Base-by-base conservation (phyloP, 2,797 vertebrate genomes). In the Channa striata region DNA sequence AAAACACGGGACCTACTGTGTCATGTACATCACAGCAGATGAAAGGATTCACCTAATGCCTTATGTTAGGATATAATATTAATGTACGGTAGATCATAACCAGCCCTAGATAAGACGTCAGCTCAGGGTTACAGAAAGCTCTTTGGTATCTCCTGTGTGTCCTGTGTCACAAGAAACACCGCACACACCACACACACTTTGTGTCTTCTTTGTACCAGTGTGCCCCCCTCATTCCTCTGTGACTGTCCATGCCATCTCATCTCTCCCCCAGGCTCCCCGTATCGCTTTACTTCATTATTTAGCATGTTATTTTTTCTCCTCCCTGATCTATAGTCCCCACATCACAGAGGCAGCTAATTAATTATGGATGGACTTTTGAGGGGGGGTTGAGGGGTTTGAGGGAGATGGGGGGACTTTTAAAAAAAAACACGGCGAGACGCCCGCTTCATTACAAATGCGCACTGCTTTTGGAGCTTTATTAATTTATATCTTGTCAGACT, bases 221-320 rank as follows among this genome's bases (percentile, higher is more conserved):
- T 78, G 47, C 61, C 83, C 77, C 70, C 43, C 42, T 49, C 5
- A 10, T 59, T 69, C 72, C 76, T 82, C 64, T 72, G 85, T 85
- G 90, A 60, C 85, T 76, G 19, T 82, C 74, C 50, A 65, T 88
- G 80, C 82, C 85, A 84, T 83, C 68, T 76, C 79, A 83, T 78
- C 67, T 63, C 80, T 79, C 84, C 86, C 78, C 25, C 5, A 51
- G 88, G 85, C 77, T 89, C 71, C 60, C 61, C 47, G 58, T 89
- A 90, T 90, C 81, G 30, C 90, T 91, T 92, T 93, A 91, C 86
- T 92, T 90, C 83, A 92, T 92, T 90, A 93, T 92, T 93, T 91
- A 91, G 75, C 49, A 13, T 92, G 89, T 92, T 93, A 90, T 90
- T 90, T 90, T 89, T 89, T 87, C 83, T 70, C 73, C 81, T 84